These are phyloP conservation scores for Tipula confusa DNA, from an alignment of 2,888 invertebrate species.

Conservation along the genomic window DNA sequence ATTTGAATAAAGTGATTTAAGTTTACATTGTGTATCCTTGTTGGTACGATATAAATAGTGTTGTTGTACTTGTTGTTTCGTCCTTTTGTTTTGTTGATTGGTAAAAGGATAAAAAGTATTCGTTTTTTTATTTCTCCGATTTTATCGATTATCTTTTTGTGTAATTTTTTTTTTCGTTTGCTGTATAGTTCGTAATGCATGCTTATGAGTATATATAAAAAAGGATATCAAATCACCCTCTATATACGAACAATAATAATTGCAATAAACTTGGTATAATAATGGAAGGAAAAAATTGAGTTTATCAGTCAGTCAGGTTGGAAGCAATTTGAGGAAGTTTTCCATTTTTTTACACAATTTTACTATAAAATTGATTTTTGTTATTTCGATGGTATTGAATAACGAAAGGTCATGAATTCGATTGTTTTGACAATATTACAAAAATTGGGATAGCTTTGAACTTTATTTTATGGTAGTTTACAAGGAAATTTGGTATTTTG, in stretches of 20 bases:
- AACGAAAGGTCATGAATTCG: background rate
- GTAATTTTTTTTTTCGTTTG: background rate
- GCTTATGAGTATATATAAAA: background rate
- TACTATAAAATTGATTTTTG: background rate
- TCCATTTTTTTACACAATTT: background rate
- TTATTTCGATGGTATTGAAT: background rate
- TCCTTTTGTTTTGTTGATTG: background rate
- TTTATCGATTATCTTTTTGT: slow-evolving; percentile 12
- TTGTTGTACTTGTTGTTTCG: background rate
- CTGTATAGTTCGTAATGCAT: background rate
- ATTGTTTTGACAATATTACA: background rate
- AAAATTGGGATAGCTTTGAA: no score
- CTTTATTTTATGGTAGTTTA: no score
- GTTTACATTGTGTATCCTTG: background rate
- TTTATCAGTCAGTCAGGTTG: background rate
- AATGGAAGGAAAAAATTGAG: background rate
- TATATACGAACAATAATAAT: background rate
- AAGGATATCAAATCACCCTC: background rate
- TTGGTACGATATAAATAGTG: background rate
- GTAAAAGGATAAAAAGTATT: background rate
- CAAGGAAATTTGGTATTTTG: no score
- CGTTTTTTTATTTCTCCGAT: background rate
- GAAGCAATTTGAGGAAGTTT: slow-evolving; percentile 5
- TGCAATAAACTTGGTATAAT: background rate
- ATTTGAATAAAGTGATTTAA: background rate